phyloP scores from a whole-genome alignment of 1,140 invertebrate species.

The Liolophura sinensis region DNA sequence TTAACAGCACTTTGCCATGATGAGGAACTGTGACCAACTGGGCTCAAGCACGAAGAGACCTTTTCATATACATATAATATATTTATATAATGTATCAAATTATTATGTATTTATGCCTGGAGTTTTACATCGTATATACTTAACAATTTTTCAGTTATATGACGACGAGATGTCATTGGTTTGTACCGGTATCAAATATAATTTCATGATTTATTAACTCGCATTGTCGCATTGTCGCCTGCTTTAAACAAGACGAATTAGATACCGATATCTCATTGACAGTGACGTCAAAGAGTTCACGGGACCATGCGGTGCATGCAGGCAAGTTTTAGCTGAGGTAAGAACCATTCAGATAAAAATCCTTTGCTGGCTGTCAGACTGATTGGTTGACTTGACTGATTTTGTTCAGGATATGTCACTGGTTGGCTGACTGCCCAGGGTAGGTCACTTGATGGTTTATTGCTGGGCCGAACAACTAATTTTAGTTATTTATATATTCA shows the following conservation, averaged over 20 bases:
- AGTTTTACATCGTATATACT: too few relatives aligned
- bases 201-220: neutral
- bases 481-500: too few relatives aligned
- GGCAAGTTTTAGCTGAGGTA: conserved; percentile 69
- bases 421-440: neutral
- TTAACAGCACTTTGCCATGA: too few relatives aligned
- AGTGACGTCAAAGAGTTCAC: conserved; percentile 70
- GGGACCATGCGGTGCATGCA: conserved; percentile 88
- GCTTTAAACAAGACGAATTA: neutral
- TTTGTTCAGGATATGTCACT: neutral
- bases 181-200: too few relatives aligned
- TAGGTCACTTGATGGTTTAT: neutral
- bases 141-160: too few relatives aligned
- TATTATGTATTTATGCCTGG: neutral
- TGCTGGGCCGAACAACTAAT: neutral
- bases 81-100: neutral
- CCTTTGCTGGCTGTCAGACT: neutral
- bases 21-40: too few relatives aligned
- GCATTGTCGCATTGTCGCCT: neutral
- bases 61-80: neutral
- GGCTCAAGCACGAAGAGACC: too few relatives aligned
- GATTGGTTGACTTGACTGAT: too few relatives aligned
- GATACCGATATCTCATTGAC: conserved; percentile 10
- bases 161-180: too few relatives aligned
- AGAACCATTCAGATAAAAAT: neutral